Base-by-base conservation (phyloP, 2,113 vertebrate genomes). In the Castor canadensis region DNA sequence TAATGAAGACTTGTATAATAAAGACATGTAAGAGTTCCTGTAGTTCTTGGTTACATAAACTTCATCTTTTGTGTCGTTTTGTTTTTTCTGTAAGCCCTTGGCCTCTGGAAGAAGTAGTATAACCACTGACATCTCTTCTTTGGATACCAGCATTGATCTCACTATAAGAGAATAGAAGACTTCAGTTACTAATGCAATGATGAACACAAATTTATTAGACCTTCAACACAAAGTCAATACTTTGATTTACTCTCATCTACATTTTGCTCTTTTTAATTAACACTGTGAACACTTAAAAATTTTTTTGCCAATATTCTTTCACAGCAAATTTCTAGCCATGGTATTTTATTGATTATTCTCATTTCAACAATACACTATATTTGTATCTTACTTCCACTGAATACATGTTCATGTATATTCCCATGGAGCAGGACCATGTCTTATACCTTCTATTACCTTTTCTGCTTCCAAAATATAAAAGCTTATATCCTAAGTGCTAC, bases 401-500 rank as follows among this genome's bases (percentile, higher is more conserved):
- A 85, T 22, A 22, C 26, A 52, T 30, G 26, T 35, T 0, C 1
- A 2, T 45, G 22, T 11, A 22, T 35, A 35, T 71, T 43, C 24
- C 38, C 45, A 52, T 10, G 28, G 10, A 85, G 5, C 1, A 9
- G 0, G n/a, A 6, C 7, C 9, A 11, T 28, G 24, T 66, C 26
- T 22, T 43, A 28, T 43, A 9, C 5, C 2, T 3, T 81, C 52
- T 47, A 9, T 69, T 32, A 54, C 22, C 4, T 4, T 52, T 92
- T 64, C 58, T 95, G 47, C 52, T 91, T 96, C 28, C 7, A 75
- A 79, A 81, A 56, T 82, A 87, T 45, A 69, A 83, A 91, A 73
- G 8, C 10, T 72, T 80, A 43, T 89, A 84, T 73, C 22, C 22
- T 73, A 67, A 76, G 32, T 83, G n/a, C n/a, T n/a, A n/a, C n/a